A percentile compares a stretch with the other conserved stretches of the same genome.
Evolutionary conservation across 1,140 invertebrate species (phyloP).

Genomic region (Liolophura sinensis): DNA sequence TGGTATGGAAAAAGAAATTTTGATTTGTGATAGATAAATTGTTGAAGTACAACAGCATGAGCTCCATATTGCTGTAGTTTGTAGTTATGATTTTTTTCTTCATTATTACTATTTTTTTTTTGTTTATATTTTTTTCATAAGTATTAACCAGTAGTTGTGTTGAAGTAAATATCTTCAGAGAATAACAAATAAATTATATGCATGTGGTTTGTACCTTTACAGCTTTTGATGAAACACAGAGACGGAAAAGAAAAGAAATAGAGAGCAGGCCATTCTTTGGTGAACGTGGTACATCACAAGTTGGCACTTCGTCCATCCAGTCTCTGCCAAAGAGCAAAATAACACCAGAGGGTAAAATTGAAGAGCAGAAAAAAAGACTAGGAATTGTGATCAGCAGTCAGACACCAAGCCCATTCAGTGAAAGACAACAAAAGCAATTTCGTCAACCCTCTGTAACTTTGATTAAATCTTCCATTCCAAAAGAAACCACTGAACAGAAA

Average conservation of each 20-base stretch:
- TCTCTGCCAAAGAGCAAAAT: background rate
- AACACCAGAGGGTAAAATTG: background rate
- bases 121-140: constrained; percentile 5
- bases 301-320: background rate
- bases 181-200: background rate
- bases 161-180: background rate
- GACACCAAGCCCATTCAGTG: background rate
- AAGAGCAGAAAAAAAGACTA: background rate
- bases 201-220: constrained; percentile 6
- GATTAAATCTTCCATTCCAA: too few species aligned
- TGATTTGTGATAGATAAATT: too few species aligned
- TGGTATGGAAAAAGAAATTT: too few species aligned
- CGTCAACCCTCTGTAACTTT: too few species aligned
- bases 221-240: constrained; percentile 48
- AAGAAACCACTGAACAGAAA: too few species aligned
- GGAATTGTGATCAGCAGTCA: background rate
- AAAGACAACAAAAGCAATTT: too few species aligned
- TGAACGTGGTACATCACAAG: background rate
- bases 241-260: constrained; percentile 42
- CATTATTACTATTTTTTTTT: background rate
- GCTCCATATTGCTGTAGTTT: too few species aligned
- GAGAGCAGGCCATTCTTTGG: constrained; percentile 33
- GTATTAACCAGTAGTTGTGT: background rate
- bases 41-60: too few species aligned
- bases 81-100: background rate